Evolutionary conservation across 2,113 vertebrate genomes (phyloP), one percentile per base, ranked within the genome.

Genomic region (Phylloscopus whistleri): DNA sequence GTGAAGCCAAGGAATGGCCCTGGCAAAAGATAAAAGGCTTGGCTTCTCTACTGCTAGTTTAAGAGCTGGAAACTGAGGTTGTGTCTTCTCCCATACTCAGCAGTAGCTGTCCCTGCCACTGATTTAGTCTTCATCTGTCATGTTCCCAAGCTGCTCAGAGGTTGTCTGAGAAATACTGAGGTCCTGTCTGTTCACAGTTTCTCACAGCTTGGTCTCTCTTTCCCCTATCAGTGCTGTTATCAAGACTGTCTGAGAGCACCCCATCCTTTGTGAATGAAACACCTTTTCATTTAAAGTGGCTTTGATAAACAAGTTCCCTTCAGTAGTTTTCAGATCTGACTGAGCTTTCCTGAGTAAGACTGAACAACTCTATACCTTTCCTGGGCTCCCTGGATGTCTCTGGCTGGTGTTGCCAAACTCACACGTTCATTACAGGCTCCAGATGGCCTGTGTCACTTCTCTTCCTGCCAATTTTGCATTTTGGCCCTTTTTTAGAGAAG

Each of bases 41-140:
- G 74, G 39, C 63, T 92, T 91, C 51, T 80, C 52, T 68, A 35
- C 31, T 89, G 62, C 69, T 85, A 70, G 55, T 92, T 91, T 76
- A 56, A 51, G 41, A 84, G 66, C 30, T 85, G 73, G 46, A 48
- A 55, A 41, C 48, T 72, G 37, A 46, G 28, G 23, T 73, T 76
- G 28, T 68, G 8, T 66, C 46, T 84, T 79, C 66, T 78, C 21
- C 16, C 37, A 7, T n/a, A 48, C 66, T 67, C 44, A 72, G 58
- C 67, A 75, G 48, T 88, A 88, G 11, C 52, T 84, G 37, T 89
- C 69, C 35, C 39, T 83, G 30, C 49, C n/a, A 9, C 28, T 89
- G 89, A 79, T 87, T 82, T n/a, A 69, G 48, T 76, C 51, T 49
- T 78, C 30, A 27, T 60, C 59, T 95, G 53, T 73, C 78, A 17